Evolutionary conservation across 2,113 vertebrate species (phyloP).

Genomic region (Antennarius striatus): DNA sequence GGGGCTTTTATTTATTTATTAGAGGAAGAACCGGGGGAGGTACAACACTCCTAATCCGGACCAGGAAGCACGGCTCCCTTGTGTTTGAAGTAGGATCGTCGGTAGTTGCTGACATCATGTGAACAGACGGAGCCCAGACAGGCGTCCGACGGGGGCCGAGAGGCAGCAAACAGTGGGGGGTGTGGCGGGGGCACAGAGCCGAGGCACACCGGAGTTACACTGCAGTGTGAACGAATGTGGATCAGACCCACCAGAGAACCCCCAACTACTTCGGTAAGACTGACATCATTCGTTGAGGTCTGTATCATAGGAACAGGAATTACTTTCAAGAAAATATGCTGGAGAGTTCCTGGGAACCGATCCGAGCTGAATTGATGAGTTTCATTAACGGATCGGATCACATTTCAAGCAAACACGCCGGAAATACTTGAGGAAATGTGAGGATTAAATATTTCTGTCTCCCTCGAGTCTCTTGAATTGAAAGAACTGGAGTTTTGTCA

Average conservation of each 20-base stretch:
- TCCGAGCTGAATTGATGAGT: too few relatives aligned
- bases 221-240: constrained; percentile 11
- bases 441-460: background rate
- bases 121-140: constrained; percentile 53
- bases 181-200: constrained; percentile 30
- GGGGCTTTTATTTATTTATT: constrained; percentile 64
- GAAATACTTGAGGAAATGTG: background rate
- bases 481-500: too few relatives aligned
- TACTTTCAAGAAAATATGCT: too few relatives aligned
- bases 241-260: constrained; percentile 7
- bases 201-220: constrained; percentile 1
- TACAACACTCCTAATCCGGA: constrained; percentile 51
- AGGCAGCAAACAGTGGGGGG: constrained; percentile 8
- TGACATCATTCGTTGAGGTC: background rate
- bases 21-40: constrained; percentile 40
- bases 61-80: constrained; percentile 62
- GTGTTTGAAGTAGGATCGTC: constrained; percentile 60
- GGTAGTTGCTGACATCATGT: constrained; percentile 67
- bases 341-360: too few relatives aligned
- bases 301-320: too few relatives aligned
- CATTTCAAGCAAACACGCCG: too few relatives aligned
- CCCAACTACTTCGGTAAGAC: constrained; percentile 46
- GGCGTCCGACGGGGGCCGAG: constrained; percentile 28
- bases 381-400: too few relatives aligned
- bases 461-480: too few relatives aligned